These are phyloP conservation scores for Protophormia terraenovae DNA, from an alignment of 2,888 invertebrate genomes.

Conservation along the genomic window DNA sequence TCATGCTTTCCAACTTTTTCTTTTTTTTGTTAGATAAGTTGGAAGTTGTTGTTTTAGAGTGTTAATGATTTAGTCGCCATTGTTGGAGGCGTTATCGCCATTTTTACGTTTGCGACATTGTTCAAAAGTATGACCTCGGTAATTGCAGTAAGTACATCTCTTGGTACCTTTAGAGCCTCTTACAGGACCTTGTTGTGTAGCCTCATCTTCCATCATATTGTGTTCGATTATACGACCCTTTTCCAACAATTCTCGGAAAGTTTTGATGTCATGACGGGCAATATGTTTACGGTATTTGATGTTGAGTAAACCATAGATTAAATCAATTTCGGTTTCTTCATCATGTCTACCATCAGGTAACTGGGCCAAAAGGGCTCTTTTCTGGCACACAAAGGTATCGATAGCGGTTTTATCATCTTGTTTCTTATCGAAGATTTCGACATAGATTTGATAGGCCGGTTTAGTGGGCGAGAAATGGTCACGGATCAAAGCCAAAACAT, in stretches of 20 bases:
- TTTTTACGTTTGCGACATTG: constrained; percentile 75
- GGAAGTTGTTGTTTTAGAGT: neutral
- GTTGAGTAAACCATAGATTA: constrained; percentile 75
- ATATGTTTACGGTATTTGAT: constrained; percentile 75
- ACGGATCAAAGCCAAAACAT: constrained; percentile 74
- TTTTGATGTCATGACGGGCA: constrained; percentile 75
- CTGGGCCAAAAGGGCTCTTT: constrained; percentile 77
- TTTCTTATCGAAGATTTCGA: constrained; percentile 76
- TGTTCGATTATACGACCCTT: constrained; percentile 76
- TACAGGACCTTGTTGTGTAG: constrained; percentile 64
- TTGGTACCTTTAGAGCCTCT: constrained; percentile 69
- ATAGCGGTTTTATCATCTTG: constrained; percentile 71
- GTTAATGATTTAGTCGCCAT: neutral
- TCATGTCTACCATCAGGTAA: constrained; percentile 77
- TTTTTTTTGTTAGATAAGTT: too few relatives aligned
- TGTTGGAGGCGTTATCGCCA: neutral
- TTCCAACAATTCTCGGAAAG: constrained; percentile 76
- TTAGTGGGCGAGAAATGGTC: constrained; percentile 79
- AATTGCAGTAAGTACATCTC: constrained; percentile 78
- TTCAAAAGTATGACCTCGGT: constrained; percentile 76
- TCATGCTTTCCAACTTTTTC: constrained; percentile 11
- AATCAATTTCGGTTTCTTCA: constrained; percentile 78
- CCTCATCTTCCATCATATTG: constrained; percentile 65
- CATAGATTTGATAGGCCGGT: constrained; percentile 77
- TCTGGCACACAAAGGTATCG: constrained; percentile 76